These are phyloP conservation scores for Drosophila prosaltans DNA, from an alignment of 1,140 invertebrate species.

Conservation along the genomic window DNA sequence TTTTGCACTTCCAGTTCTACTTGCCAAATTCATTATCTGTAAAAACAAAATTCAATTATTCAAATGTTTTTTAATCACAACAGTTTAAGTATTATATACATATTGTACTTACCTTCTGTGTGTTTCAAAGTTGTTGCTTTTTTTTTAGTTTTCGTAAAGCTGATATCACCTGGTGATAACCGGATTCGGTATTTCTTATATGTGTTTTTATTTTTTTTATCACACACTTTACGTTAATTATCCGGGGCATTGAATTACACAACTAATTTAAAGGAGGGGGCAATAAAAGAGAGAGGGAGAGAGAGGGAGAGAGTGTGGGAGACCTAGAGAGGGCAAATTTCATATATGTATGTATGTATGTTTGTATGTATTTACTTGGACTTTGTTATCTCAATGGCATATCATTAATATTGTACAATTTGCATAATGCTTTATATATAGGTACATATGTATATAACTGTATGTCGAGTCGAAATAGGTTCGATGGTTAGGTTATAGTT, in stretches of 20 bases:
- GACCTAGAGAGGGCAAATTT: neutral
- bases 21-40: neutral
- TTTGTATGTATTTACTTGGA: slow-evolving; percentile 29
- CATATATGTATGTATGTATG: slow-evolving; percentile 25
- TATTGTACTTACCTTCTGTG: neutral
- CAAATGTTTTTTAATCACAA: slow-evolving; percentile 4
- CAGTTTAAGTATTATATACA: neutral
- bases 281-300: too few relatives aligned
- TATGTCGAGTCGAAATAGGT: neutral
- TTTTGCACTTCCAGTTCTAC: neutral
- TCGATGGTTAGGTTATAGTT: neutral
- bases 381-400: slow-evolving; percentile 8
- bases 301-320: too few relatives aligned
- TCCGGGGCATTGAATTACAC: slow-evolving; percentile 52
- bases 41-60: slow-evolving; percentile 1
- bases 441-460: too few relatives aligned
- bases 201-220: slow-evolving; percentile 17
- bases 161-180: slow-evolving; percentile 1
- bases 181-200: neutral
- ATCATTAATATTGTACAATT: slow-evolving; percentile 16
- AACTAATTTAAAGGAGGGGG: slow-evolving; percentile 36
- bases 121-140: neutral
- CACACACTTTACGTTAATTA: slow-evolving; percentile 33
- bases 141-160: neutral
- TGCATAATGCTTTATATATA: slow-evolving; percentile 1